A percentile compares a stretch with the other conserved stretches of the same genome.
These are phyloP conservation scores for Phainopepla nitens DNA, from an alignment of 2,113 vertebrate species.

Conservation along the genomic window DNA sequence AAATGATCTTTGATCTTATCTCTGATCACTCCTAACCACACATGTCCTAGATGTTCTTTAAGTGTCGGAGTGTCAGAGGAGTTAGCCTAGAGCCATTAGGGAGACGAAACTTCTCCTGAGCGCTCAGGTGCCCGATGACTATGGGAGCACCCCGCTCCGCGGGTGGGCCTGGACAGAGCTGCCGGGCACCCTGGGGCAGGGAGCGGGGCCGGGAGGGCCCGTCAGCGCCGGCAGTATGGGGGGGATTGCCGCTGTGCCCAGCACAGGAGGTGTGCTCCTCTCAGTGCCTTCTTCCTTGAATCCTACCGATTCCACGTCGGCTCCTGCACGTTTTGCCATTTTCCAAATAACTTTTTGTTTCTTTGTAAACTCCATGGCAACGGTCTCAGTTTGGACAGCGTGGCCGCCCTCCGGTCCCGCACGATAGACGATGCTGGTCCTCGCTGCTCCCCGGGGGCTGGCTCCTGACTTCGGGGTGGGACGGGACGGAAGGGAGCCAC, in stretches of 20 bases:
- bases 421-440: fast-evolving
- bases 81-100: neutral
- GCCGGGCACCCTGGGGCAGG: neutral
- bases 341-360: neutral
- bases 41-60: neutral
- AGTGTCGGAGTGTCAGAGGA: neutral
- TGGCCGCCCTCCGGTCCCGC: fast-evolving
- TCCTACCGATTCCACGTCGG: neutral
- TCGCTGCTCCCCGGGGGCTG: neutral
- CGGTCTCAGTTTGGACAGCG: neutral
- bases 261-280: neutral
- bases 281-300: neutral
- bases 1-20: slow-evolving; percentile 32
- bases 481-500: too few species aligned
- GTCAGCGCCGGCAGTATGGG: fast-evolving
- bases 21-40: neutral
- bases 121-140: fast-evolving
- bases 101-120: neutral
- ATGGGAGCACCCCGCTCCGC: fast-evolving
- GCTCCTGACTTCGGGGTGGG: neutral
- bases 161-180: neutral
- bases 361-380: neutral
- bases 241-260: neutral
- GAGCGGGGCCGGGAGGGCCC: neutral
- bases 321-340: neutral